These are phyloP conservation scores for Andricus grossulariae DNA, from an alignment of 1,140 invertebrate genomes.

Conservation along the genomic window DNA sequence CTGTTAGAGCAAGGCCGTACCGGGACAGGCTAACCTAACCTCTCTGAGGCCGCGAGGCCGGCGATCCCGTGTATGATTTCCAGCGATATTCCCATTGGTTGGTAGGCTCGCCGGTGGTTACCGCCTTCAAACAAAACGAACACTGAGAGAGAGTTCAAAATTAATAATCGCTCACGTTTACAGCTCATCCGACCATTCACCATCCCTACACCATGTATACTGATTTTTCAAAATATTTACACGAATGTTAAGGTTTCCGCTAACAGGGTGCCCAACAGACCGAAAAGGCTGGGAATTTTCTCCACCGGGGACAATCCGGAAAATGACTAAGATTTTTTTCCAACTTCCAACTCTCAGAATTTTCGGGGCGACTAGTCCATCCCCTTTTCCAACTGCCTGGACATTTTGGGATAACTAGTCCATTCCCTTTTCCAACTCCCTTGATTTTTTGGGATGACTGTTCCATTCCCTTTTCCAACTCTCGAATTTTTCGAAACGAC, in stretches of 20 bases:
- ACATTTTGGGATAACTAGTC: too few species aligned
- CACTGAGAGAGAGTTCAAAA: slow-evolving; percentile 45
- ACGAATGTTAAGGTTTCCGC: neutral
- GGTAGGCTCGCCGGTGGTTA: slow-evolving; percentile 55
- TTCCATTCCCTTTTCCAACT: too few species aligned
- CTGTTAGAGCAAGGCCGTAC: slow-evolving; percentile 57
- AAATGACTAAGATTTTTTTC: too few species aligned
- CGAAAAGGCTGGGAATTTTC: too few species aligned
- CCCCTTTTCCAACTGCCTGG: too few species aligned
- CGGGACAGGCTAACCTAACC: slow-evolving; percentile 56
- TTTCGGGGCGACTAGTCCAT: too few species aligned
- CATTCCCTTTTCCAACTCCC: too few species aligned
- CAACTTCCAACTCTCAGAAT: too few species aligned
- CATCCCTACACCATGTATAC: slow-evolving; percentile 11
- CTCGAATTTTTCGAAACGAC: too few species aligned
- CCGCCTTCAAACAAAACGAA: slow-evolving; percentile 68
- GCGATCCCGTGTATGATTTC: slow-evolving; percentile 68
- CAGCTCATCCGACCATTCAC: neutral
- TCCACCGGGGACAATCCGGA: too few species aligned
- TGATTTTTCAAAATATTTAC: slow-evolving; percentile 1
- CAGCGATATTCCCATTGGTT: slow-evolving; percentile 65
- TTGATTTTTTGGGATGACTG: too few species aligned
- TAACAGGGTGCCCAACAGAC: neutral
- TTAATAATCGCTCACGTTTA: slow-evolving; percentile 26
- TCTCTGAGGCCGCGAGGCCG: slow-evolving; percentile 56